phyloP scores from a whole-genome alignment of 2,888 invertebrate genomes.

The Disparrhopalites patrizii region DNA sequence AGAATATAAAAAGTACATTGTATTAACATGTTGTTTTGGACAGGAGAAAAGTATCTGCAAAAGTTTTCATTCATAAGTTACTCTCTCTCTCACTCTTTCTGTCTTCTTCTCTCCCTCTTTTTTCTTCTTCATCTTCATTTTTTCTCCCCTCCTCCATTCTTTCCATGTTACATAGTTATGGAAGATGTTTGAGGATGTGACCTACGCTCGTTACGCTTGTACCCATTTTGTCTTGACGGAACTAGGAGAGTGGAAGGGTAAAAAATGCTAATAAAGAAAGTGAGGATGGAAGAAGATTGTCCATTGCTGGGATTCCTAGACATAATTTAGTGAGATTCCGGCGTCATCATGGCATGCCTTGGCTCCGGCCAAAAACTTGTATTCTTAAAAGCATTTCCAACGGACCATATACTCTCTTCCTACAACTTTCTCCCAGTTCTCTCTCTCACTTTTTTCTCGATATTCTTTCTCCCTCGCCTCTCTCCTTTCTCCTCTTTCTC shows the following conservation, averaged over 20 bases:
- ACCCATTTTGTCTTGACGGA: not conserved
- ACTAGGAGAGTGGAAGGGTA: constrained; percentile 19
- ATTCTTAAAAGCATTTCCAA: constrained; percentile 41
- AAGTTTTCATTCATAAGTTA: constrained; percentile 27
- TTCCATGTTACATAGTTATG: not conserved
- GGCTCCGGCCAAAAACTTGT: constrained; percentile 9
- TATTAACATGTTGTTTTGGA: too few species aligned
- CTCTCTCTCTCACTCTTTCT: too few species aligned
- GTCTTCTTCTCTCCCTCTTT: too few species aligned
- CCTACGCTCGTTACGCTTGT: not conserved
- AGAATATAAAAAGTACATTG: too few species aligned
- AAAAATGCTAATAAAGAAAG: constrained; percentile 43
- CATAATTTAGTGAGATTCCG: constrained; percentile 48
- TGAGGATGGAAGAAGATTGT: constrained; percentile 29
- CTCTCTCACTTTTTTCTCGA: too few species aligned
- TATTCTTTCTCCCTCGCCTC: too few species aligned
- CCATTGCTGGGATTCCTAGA: constrained; percentile 34
- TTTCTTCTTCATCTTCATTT: too few species aligned
- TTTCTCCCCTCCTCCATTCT: not conserved
- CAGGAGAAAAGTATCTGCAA: too few species aligned
- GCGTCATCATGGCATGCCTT: constrained; percentile 26
- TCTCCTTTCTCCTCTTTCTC: too few species aligned
- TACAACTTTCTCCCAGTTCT: too few species aligned
- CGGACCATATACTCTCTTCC: constrained; percentile 37
- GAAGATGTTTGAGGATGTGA: not conserved